These are phyloP conservation scores for Galeopterus variegatus DNA, from an alignment of 2,113 vertebrate genomes.

Conservation along the genomic window DNA sequence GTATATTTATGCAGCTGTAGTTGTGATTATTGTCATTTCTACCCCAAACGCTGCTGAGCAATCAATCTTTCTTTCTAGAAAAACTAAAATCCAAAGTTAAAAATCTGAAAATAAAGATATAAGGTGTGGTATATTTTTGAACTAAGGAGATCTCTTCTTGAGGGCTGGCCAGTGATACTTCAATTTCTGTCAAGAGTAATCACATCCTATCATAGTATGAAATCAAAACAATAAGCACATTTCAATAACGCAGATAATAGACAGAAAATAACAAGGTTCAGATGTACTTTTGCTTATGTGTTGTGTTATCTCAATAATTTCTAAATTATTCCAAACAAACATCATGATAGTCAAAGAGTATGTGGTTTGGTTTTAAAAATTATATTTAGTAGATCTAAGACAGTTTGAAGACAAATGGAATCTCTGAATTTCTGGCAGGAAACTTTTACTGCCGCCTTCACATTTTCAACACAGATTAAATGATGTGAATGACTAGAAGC, in stretches of 20 bases:
- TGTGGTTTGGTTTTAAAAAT: constrained; percentile 39
- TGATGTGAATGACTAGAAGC: background rate
- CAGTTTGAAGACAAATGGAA: background rate
- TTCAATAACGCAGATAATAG: background rate
- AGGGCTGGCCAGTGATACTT: background rate
- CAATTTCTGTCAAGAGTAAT: background rate
- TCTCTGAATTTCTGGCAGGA: background rate
- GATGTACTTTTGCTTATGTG: background rate
- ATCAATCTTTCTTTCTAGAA: constrained; percentile 76
- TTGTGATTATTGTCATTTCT: constrained; percentile 65
- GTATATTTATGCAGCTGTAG: constrained; percentile 63
- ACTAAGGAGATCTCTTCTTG: background rate
- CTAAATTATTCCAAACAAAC: background rate
- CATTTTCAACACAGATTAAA: background rate
- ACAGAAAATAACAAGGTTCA: background rate
- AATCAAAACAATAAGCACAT: background rate
- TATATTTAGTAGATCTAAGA: background rate
- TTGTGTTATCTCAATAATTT: constrained; percentile 24
- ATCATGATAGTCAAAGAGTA: background rate
- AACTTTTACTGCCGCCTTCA: background rate
- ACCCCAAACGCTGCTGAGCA: constrained; percentile 39
- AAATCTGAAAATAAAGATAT: constrained; percentile 63
- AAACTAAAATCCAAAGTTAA: constrained; percentile 64
- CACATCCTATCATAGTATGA: background rate
- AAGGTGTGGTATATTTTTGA: constrained; percentile 32